These are phyloP conservation scores for Fulica atra DNA, from an alignment of 2,113 vertebrate species.

Conservation along the genomic window DNA sequence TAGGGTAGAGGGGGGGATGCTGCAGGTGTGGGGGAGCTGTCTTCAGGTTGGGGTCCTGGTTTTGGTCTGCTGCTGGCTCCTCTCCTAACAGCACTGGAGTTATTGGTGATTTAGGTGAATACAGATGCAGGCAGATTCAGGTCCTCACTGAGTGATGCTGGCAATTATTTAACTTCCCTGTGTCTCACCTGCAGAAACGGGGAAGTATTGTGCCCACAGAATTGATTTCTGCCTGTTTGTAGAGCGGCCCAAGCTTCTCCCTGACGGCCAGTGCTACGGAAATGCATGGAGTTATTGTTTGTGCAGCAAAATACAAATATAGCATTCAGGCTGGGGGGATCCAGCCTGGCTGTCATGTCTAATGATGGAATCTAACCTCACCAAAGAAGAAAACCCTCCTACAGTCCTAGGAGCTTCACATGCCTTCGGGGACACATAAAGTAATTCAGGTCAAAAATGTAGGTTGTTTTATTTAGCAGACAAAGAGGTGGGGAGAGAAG, in stretches of 20 bases:
- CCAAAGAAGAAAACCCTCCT: conserved; percentile 42
- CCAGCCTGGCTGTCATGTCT: conserved; percentile 12
- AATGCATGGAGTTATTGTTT: background rate
- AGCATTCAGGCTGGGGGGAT: background rate
- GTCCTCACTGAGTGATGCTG: background rate
- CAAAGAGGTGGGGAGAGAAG: conserved; percentile 13
- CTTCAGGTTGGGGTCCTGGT: background rate
- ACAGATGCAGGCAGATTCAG: background rate
- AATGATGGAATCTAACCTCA: background rate
- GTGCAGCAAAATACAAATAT: background rate
- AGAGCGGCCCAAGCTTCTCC: background rate
- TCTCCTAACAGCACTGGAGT: background rate
- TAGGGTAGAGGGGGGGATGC: rapidly evolving
- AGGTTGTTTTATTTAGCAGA: conserved; percentile 70
- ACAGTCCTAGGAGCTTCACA: conserved; percentile 13
- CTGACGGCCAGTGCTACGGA: background rate
- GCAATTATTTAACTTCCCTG: background rate
- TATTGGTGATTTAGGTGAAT: background rate
- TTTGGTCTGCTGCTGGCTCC: background rate
- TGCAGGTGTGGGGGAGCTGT: rapidly evolving
- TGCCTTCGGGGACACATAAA: conserved; percentile 53
- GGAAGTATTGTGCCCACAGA: background rate
- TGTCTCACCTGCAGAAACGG: background rate
- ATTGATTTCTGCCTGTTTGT: background rate
- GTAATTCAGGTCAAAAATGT: conserved; percentile 70